phyloP scores from a whole-genome alignment of 2,888 invertebrate genomes.

The Caenorhabditis sp. region DNA sequence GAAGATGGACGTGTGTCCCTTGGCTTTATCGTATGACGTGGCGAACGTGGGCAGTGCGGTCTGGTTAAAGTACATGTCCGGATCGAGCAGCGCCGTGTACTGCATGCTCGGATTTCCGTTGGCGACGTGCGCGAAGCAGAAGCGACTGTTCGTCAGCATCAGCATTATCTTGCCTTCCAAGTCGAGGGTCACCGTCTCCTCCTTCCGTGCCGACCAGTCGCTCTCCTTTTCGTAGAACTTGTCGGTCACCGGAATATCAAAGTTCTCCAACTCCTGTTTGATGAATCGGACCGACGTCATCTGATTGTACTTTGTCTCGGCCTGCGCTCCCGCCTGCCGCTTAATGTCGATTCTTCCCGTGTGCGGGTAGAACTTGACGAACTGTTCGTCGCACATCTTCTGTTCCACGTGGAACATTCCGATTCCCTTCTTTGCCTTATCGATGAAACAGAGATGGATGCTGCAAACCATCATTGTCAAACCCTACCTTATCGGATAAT shows the following conservation, averaged over 20 bases:
- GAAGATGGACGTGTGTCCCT: not conserved
- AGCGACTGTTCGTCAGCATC: conserved; percentile 27
- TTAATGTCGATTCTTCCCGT: conserved; percentile 4
- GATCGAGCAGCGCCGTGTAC: not conserved
- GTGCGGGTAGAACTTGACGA: conserved; percentile 23
- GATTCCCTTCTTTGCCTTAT: not conserved
- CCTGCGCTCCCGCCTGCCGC: not conserved
- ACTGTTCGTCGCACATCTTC: not conserved
- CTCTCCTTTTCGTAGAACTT: not conserved
- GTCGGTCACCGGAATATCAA: not conserved
- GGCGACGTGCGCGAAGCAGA: conserved; percentile 29
- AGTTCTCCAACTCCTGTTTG: not conserved
- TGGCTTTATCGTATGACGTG: not conserved
- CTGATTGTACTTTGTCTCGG: not conserved
- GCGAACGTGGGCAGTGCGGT: not conserved
- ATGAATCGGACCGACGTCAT: not conserved
- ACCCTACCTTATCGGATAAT: not conserved
- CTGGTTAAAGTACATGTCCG: not conserved
- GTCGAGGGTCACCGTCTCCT: not conserved
- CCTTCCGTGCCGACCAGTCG: not conserved
- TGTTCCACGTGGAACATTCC: not conserved
- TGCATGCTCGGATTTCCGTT: too few relatives aligned
- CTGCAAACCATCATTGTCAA: conserved; percentile 6
- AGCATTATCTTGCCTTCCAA: not conserved
- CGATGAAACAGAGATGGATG: conserved; percentile 23